phyloP scores from a whole-genome alignment of 2,113 vertebrate genomes.

The Oncorhynchus masou region DNA sequence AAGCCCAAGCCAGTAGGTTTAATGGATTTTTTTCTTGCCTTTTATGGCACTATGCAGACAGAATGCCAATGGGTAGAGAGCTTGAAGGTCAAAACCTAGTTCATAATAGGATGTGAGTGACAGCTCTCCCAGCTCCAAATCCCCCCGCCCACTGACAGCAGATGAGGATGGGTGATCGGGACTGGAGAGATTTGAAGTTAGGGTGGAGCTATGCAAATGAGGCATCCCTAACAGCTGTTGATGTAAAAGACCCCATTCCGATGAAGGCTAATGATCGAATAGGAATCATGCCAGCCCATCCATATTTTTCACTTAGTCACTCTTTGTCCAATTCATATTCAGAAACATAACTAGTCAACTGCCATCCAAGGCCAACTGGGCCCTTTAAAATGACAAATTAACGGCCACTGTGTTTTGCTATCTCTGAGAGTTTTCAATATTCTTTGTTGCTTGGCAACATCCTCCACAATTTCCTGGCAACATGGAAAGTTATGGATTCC shows the following conservation, averaged over 20 bases:
- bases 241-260: not conserved
- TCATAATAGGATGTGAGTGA: conserved; percentile 18
- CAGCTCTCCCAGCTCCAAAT: conserved; percentile 9
- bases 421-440: conserved; percentile 48
- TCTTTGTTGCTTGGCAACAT: conserved; percentile 68
- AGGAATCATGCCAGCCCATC: not conserved
- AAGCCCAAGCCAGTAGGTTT: conserved; percentile 44
- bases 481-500: conserved; percentile 45
- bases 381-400: conserved; percentile 52
- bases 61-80: conserved; percentile 38
- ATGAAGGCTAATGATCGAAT: not conserved
- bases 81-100: conserved; percentile 40
- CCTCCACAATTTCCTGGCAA: conserved; percentile 46
- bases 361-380: conserved; percentile 28
- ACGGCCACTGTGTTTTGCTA: conserved; percentile 42
- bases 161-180: conserved; percentile 39
- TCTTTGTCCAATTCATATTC: conserved; percentile 1
- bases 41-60: conserved; percentile 36
- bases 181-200: conserved; percentile 9
- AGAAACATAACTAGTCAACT: conserved; percentile 15
- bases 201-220: conserved; percentile 9
- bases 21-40: conserved; percentile 33
- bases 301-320: conserved; percentile 11
- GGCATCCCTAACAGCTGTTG: not conserved
- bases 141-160: conserved; percentile 14